Evolutionary conservation across 2,888 invertebrate species (phyloP).

Genomic region (Pherbina coryleti): DNA sequence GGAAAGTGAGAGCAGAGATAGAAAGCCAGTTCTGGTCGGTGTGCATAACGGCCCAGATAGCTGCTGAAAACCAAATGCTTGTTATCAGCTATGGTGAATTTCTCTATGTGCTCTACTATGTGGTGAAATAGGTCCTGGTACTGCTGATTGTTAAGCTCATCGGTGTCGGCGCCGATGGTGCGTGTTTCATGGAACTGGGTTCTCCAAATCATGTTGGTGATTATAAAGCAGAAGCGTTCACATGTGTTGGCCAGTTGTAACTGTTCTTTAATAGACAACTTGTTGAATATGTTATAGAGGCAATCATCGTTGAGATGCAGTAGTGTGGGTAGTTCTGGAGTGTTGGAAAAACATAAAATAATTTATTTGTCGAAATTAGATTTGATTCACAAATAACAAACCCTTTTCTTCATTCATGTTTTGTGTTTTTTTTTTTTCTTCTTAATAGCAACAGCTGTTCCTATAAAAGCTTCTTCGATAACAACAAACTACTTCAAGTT

Average conservation of each 20-base stretch:
- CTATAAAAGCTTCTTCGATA: too few species aligned
- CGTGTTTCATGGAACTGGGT: slow-evolving; percentile 35
- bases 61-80: slow-evolving; percentile 34
- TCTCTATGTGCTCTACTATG: slow-evolving; percentile 40
- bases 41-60: slow-evolving; percentile 39
- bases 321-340: not conserved
- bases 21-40: slow-evolving; percentile 42
- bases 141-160: slow-evolving; percentile 33
- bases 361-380: too few species aligned
- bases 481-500: too few species aligned
- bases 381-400: not conserved
- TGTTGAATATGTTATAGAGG: slow-evolving; percentile 43
- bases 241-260: slow-evolving; percentile 40
- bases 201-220: slow-evolving; percentile 45
- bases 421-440: not conserved
- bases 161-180: slow-evolving; percentile 34
- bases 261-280: slow-evolving; percentile 44
- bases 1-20: slow-evolving; percentile 42
- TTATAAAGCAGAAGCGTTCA: slow-evolving; percentile 42
- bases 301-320: slow-evolving; percentile 47
- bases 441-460: too few species aligned
- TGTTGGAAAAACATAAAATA: not conserved
- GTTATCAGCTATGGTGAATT: slow-evolving; percentile 35
- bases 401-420: not conserved
- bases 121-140: slow-evolving; percentile 43